Evolutionary conservation across 2,888 invertebrate species (phyloP).

Genomic region (Cremastinae sp.): DNA sequence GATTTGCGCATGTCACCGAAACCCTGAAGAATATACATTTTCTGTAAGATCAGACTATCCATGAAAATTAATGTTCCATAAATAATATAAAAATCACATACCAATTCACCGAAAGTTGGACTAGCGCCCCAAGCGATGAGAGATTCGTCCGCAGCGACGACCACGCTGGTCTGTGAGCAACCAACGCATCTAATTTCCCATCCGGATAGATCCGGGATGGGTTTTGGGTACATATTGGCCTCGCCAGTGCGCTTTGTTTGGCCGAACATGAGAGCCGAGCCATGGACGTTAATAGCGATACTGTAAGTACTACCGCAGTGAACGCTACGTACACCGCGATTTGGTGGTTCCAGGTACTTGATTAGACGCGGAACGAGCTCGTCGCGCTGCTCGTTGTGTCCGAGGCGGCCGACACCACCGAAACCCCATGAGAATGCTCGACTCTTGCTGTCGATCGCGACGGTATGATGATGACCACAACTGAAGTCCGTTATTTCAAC

Average conservation of each 20-base stretch:
- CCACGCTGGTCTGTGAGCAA: constrained; percentile 90
- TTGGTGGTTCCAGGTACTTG: constrained; percentile 93
- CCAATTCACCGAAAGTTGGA: constrained; percentile 96
- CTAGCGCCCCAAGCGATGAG: constrained; percentile 96
- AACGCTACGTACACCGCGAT: constrained; percentile 90
- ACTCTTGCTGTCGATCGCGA: constrained; percentile 93
- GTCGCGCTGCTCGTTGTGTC: constrained; percentile 95
- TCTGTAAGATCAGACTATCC: background rate
- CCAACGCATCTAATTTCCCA: constrained; percentile 94
- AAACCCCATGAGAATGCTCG: constrained; percentile 97
- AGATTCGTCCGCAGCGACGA: constrained; percentile 94
- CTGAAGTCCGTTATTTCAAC: constrained; percentile 94
- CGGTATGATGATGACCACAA: constrained; percentile 95
- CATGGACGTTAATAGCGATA: constrained; percentile 87
- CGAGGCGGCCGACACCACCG: constrained; percentile 95
- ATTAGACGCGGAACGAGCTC: constrained; percentile 92
- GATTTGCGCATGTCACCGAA: constrained; percentile 94
- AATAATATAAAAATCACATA: constrained; percentile 75
- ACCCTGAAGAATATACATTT: constrained; percentile 82
- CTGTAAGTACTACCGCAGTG: constrained; percentile 93
- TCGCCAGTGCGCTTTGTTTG: constrained; percentile 96
- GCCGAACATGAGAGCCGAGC: constrained; percentile 86
- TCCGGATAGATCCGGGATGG: constrained; percentile 95
- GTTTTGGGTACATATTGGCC: constrained; percentile 98
- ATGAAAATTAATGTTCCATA: background rate